Base-by-base conservation (phyloP, 2,888 invertebrate genomes). In the Neoascia interrupta region DNA sequence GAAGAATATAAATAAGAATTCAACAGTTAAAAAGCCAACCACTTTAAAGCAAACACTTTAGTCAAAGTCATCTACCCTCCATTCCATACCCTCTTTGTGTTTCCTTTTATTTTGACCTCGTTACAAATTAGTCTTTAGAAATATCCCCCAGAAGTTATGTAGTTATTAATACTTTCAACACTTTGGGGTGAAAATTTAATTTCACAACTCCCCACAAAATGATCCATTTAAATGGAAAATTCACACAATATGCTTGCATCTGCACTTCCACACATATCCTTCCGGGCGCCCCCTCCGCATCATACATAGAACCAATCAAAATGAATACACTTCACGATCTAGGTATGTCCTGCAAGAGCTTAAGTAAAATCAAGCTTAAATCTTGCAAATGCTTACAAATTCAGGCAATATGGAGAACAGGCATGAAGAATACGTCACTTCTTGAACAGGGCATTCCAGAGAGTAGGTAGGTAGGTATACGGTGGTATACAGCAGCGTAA, bases 371-470 rank as follows among this genome's bases (percentile, higher is more conserved):
- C 51, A 56, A 53, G 49, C 75, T 75, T 63, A 45, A 58, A 51
- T 54, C 66, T 37, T 58, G 26, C 39, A 72, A 72, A 70, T 47
- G 37, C 11, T n/a, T 47, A 28, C 21, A 47, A 63, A 54, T 61
- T 47, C 61, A 39, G 68, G 43, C 43, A 47, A 47, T 63, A 45
- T 45, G 34, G 23, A 64, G 18, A 43, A 37, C 51, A n/a, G n/a
- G n/a, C n/a, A 43, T 31, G 45, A 51, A 43, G 64, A 34, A 56
- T 68, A 54, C 68, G 69, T 69, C 74, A 68, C 69, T 54, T 74
- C 60, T 36, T 60, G 28, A 43, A 28, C 15, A 39, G 41, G 51
- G 49, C 36, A 21, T 13, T 60, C 19, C 4, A 6, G 31, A 6
- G 8, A 31, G 31, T 31, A n/a, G 8, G 31, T 31, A 31, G 3